These are phyloP conservation scores for Drosophila limbata DNA, from an alignment of 2,888 invertebrate species.

Conservation along the genomic window DNA sequence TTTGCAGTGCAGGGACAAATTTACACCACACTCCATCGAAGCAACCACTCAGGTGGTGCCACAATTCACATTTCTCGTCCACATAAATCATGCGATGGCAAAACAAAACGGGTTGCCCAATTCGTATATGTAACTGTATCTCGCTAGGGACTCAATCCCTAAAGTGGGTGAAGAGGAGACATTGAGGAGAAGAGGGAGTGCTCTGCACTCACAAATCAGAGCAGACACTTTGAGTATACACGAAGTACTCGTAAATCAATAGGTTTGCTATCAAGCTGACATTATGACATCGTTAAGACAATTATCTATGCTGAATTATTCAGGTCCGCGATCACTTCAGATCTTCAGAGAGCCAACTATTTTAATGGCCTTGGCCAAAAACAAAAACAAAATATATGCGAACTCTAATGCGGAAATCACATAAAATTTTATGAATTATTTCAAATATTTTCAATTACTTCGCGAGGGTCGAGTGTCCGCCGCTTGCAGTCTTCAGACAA, in stretches of 20 bases:
- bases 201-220: constrained; percentile 29
- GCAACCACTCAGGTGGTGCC: constrained; percentile 46
- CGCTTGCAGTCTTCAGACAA: constrained; percentile 7
- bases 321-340: constrained; percentile 46
- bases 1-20: constrained; percentile 59
- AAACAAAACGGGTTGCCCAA: constrained; percentile 69
- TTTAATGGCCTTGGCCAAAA: constrained; percentile 61
- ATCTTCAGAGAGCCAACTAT: constrained; percentile 55
- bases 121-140: constrained; percentile 32
- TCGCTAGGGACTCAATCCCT: constrained; percentile 21
- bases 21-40: constrained; percentile 4
- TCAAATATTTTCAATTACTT: constrained; percentile 80
- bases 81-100: constrained; percentile 75
- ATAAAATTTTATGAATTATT: constrained; percentile 82
- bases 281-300: constrained; percentile 79
- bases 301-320: constrained; percentile 70
- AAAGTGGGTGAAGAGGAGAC: neutral
- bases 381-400: constrained; percentile 26
- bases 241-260: constrained; percentile 66
- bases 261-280: constrained; percentile 63
- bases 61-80: constrained; percentile 39
- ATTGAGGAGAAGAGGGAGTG: neutral
- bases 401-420: constrained; percentile 64
- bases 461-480: constrained; percentile 33
- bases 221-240: constrained; percentile 17